phyloP scores from a whole-genome alignment of 1,140 invertebrate species.

The Drosophila mayri region DNA sequence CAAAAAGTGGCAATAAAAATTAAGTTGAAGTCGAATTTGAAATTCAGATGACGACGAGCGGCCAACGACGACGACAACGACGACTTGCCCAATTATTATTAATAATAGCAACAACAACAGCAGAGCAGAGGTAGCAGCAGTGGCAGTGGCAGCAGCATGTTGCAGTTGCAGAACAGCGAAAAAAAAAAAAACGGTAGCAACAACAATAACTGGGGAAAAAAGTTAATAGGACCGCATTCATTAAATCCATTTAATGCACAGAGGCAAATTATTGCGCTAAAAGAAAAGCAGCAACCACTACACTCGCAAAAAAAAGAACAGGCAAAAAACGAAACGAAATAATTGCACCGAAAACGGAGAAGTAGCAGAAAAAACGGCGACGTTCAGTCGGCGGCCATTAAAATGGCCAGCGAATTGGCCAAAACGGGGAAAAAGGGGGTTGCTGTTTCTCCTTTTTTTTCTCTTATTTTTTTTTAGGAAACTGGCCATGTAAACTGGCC shows the following conservation, averaged over 20 bases:
- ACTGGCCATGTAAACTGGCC: conserved; percentile 69
- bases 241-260: conserved; percentile 84
- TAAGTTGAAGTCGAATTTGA: conserved; percentile 75
- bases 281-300: conserved; percentile 48
- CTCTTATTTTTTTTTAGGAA: neutral
- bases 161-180: conserved; percentile 43
- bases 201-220: conserved; percentile 59
- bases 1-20: conserved; percentile 77
- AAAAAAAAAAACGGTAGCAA: conserved; percentile 19
- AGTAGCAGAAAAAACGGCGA: conserved; percentile 32
- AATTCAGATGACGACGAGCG: conserved; percentile 68
- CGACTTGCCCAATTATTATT: conserved; percentile 75
- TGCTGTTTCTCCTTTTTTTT: neutral
- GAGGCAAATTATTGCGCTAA: conserved; percentile 82
- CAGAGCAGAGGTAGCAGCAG: conserved; percentile 27
- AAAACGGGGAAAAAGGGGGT: conserved; percentile 25
- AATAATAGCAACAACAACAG: conserved; percentile 62
- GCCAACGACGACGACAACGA: conserved; percentile 41
- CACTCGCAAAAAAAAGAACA: conserved; percentile 38
- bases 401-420: conserved; percentile 78
- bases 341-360: conserved; percentile 70
- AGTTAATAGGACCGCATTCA: conserved; percentile 84
- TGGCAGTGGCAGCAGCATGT: conserved; percentile 39
- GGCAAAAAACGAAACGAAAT: conserved; percentile 48
- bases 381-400: conserved; percentile 70